Evolutionary conservation across 2,113 vertebrate species (phyloP).

Genomic region (Alethe diademata): DNA sequence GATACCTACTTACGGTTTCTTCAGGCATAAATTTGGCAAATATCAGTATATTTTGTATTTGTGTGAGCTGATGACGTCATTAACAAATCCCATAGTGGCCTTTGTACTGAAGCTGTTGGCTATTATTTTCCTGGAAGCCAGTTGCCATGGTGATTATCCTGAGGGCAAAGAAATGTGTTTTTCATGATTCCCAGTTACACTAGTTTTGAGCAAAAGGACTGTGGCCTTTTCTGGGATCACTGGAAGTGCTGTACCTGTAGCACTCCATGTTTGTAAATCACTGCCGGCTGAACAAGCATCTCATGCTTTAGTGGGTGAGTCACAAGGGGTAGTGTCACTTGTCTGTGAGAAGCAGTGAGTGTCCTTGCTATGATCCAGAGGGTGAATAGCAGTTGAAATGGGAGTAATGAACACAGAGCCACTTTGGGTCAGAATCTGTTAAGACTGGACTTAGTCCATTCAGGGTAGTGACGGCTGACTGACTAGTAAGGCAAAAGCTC

Average conservation of each 20-base stretch:
- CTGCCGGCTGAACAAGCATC: background rate
- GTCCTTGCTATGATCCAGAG: background rate
- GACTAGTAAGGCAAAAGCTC: background rate
- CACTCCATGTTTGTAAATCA: background rate
- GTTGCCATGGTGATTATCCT: slow-evolving; percentile 16
- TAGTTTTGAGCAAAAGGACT: background rate
- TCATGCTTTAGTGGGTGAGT: background rate
- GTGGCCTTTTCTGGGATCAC: background rate
- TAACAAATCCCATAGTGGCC: background rate
- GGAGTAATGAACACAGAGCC: background rate
- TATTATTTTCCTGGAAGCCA: background rate
- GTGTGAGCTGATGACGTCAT: background rate
- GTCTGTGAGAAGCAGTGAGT: background rate
- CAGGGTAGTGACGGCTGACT: background rate
- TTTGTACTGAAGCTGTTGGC: background rate
- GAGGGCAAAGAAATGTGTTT: background rate
- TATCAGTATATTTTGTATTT: background rate
- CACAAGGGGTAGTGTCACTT: background rate
- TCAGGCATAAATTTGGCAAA: background rate
- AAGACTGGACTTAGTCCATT: background rate
- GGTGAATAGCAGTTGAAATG: background rate
- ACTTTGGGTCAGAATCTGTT: background rate
- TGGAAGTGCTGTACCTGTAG: background rate
- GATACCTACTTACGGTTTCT: background rate
- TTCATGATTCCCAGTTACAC: background rate